Percentiles rank a stretch among this genome's conserved stretches.
phyloP scores from a whole-genome alignment of 2,888 invertebrate genomes.

The Disparrhopalites patrizii region DNA sequence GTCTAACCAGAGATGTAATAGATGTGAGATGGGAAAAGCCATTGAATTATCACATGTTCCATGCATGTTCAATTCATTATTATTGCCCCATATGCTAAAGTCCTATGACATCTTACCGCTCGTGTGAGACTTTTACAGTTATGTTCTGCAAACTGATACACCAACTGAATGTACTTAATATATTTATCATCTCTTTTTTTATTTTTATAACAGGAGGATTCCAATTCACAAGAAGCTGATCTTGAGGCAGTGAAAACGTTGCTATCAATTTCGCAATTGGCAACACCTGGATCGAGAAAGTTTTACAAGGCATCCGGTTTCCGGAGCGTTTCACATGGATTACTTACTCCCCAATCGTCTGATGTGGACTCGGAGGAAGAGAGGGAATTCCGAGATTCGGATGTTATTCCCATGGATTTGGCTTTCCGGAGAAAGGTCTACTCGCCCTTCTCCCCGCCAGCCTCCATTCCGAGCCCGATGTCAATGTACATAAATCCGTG shows the following conservation, averaged over 20 bases:
- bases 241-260: conserved; percentile 53
- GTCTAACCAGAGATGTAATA: no score
- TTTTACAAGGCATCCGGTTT: conserved; percentile 23
- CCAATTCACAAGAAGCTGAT: conserved; percentile 40
- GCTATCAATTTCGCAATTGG: conserved; percentile 50
- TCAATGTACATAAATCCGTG: neutral
- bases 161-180: neutral
- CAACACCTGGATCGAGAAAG: conserved; percentile 17
- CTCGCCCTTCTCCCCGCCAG: neutral
- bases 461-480: conserved; percentile 21
- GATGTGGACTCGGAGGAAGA: conserved; percentile 31
- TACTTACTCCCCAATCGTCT: conserved; percentile 74
- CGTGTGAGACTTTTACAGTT: no score
- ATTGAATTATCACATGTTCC: no score
- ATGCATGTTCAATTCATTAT: no score
- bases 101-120: no score
- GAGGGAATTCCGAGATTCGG: conserved; percentile 23
- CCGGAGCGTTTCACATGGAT: conserved; percentile 51
- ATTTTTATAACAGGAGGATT: conserved; percentile 20
- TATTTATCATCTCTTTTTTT: neutral
- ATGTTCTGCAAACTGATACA: neutral
- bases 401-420: conserved; percentile 14
- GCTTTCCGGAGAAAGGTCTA: neutral
- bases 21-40: no score
- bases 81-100: no score